Evolutionary conservation across 2,888 invertebrate species (phyloP).

Genomic region (Nematopogon swammerdamellus): DNA sequence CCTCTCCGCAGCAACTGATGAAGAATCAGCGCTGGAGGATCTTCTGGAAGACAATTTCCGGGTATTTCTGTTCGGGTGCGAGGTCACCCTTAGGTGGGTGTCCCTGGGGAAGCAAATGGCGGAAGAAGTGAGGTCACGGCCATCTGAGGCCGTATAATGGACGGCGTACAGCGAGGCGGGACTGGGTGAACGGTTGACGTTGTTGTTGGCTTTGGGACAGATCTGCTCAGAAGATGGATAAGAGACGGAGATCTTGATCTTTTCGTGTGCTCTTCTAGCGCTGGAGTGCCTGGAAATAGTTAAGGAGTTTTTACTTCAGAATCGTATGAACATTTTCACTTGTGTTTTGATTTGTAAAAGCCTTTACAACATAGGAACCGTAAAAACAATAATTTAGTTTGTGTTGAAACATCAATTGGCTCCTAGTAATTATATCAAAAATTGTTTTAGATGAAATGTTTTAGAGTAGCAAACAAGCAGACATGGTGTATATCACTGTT

Average conservation of each 20-base stretch:
- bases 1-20: slow-evolving; percentile 29
- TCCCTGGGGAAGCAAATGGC: slow-evolving; percentile 42
- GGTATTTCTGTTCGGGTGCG: slow-evolving; percentile 18
- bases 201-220: slow-evolving; percentile 32
- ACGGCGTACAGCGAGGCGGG: slow-evolving; percentile 59
- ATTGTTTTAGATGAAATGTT: no score
- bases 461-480: no score
- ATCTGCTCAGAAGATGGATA: slow-evolving; percentile 79
- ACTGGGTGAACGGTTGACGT: slow-evolving; percentile 36
- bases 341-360: no score
- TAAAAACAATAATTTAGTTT: no score
- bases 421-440: no score
- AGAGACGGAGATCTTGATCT: slow-evolving; percentile 82
- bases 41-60: slow-evolving; percentile 22
- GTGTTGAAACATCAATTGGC: no score
- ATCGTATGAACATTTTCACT: not conserved
- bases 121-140: slow-evolving; percentile 57
- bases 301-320: not conserved
- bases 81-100: slow-evolving; percentile 57
- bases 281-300: slow-evolving; percentile 53
- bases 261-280: slow-evolving; percentile 65
- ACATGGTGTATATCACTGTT: no score
- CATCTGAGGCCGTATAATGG: slow-evolving; percentile 62
- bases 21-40: slow-evolving; percentile 43
- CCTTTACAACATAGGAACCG: no score